These are phyloP conservation scores for Amphimedon queenslandica DNA, from an alignment of 37 sponge, comb jelly and placozoan species.

Conservation along the genomic window DNA sequence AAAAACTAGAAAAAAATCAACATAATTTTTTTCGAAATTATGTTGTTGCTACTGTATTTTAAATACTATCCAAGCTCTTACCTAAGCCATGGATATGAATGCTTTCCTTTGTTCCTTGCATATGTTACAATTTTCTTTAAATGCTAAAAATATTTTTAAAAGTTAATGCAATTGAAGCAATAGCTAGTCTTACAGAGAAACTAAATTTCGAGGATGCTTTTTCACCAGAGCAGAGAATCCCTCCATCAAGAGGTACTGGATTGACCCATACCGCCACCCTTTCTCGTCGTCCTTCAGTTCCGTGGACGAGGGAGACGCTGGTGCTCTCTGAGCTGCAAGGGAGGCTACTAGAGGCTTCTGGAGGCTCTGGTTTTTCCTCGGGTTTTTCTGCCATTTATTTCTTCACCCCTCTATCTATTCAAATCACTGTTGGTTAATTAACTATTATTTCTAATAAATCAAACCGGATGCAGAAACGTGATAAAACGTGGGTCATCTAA, in stretches of 20 bases:
- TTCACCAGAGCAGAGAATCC: conserved; percentile 13
- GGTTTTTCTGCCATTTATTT: no score
- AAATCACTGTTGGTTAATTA: no score
- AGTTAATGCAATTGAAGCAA: background rate
- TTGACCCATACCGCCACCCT: conserved; percentile 39
- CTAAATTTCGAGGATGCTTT: background rate
- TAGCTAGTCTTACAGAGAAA: background rate
- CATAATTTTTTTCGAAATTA: background rate
- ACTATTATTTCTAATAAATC: no score
- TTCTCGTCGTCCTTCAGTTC: background rate
- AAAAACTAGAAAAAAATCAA: conserved; percentile 15
- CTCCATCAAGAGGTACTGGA: conserved; percentile 53
- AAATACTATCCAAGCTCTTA: conserved; percentile 6
- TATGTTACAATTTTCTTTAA: conserved; percentile 53
- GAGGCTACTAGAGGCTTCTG: no score
- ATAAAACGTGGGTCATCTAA: no score
- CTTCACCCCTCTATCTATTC: no score
- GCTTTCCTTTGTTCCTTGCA: conserved; percentile 35
- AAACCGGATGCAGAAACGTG: no score
- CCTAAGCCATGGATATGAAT: conserved; percentile 50
- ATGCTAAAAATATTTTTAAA: conserved; percentile 16
- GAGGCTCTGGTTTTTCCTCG: no score
- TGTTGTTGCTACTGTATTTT: no score
- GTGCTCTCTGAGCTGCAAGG: no score
- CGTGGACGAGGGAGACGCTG: conserved; percentile 5